Percentiles rank a stretch among this genome's conserved stretches.
These are phyloP conservation scores for Tetragnatha montana DNA, from an alignment of 2,888 invertebrate species.

Conservation along the genomic window DNA sequence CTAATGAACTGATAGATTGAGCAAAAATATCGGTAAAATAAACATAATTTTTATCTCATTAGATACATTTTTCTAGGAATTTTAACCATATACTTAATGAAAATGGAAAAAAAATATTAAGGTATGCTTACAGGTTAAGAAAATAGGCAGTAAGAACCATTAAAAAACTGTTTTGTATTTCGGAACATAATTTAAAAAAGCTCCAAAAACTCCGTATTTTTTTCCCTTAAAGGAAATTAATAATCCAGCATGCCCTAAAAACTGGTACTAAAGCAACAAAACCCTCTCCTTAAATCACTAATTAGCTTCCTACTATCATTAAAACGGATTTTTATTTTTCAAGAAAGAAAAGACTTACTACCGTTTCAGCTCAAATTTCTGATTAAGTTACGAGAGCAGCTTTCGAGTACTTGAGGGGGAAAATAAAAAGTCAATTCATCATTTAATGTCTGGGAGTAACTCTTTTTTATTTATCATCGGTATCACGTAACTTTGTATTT, in stretches of 20 bases:
- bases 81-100: too few relatives aligned
- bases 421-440: neutral
- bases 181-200: neutral
- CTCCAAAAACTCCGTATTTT: neutral
- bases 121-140: too few relatives aligned
- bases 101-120: too few relatives aligned
- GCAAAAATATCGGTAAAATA: too few relatives aligned
- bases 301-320: neutral
- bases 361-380: neutral
- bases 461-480: neutral
- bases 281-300: neutral
- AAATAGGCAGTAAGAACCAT: too few relatives aligned
- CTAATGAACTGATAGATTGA: too few relatives aligned
- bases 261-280: neutral
- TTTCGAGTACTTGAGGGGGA: neutral
- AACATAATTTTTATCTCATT: too few relatives aligned
- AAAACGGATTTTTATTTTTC: neutral
- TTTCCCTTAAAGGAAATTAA: neutral
- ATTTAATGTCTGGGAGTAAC: neutral
- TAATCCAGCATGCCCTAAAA: neutral
- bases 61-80: too few relatives aligned
- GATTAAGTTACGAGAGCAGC: neutral
- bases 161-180: too few relatives aligned
- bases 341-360: neutral
- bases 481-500: neutral